phyloP scores from a whole-genome alignment of 2,888 invertebrate species.

The Sesia apiformis region DNA sequence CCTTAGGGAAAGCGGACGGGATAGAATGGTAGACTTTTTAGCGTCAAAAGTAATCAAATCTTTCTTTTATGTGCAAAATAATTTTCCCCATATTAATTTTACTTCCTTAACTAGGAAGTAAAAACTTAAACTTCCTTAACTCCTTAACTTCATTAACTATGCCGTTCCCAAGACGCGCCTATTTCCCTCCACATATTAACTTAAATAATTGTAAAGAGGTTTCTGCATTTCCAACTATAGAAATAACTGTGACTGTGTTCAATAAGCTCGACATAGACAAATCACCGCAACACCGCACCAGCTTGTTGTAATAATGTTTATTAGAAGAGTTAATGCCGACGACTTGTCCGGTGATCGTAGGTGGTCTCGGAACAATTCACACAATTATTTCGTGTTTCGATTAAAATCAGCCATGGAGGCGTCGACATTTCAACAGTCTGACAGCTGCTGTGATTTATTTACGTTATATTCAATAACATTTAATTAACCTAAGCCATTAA shows the following conservation, averaged over 20 bases:
- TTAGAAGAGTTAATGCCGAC: neutral
- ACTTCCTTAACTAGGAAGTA: too few relatives aligned
- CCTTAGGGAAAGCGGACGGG: too few relatives aligned
- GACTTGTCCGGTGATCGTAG: neutral
- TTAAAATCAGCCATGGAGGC: neutral
- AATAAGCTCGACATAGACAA: neutral
- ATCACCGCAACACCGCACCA: neutral
- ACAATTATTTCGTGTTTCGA: slow-evolving; percentile 1
- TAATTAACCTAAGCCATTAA: too few relatives aligned
- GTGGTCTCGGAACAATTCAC: slow-evolving; percentile 1
- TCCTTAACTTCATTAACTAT: too few relatives aligned
- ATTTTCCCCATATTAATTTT: too few relatives aligned
- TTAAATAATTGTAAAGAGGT: too few relatives aligned
- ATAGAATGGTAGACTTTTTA: too few relatives aligned
- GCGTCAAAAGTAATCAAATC: too few relatives aligned
- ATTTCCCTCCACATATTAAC: too few relatives aligned
- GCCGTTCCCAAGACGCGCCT: too few relatives aligned
- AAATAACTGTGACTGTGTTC: neutral
- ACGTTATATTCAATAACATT: neutral
- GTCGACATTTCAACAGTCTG: neutral
- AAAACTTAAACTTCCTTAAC: too few relatives aligned
- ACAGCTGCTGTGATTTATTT: neutral
- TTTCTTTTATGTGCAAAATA: too few relatives aligned
- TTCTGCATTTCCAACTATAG: neutral
- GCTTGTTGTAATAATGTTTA: neutral